These are phyloP conservation scores for Oligia latruncula DNA, from an alignment of 2,888 invertebrate species.

Conservation along the genomic window DNA sequence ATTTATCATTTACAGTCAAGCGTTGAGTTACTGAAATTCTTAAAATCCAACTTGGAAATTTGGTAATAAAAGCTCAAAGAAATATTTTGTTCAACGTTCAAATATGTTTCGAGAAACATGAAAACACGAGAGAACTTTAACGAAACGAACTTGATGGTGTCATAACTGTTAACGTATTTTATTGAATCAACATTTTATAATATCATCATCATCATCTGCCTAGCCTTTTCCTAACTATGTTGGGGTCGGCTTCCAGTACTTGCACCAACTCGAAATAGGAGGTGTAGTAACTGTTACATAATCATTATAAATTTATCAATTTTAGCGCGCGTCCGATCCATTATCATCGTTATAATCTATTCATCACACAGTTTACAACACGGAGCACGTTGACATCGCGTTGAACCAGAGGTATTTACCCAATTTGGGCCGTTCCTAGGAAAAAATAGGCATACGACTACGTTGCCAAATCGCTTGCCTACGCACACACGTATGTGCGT, in stretches of 20 bases:
- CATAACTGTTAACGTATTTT: neutral
- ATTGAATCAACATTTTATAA: neutral
- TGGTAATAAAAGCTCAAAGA: neutral
- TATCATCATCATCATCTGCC: too few relatives aligned
- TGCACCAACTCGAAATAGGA: neutral
- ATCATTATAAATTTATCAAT: neutral
- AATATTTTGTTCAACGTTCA: neutral
- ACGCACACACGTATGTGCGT: neutral
- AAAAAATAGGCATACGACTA: neutral
- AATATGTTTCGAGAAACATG: neutral
- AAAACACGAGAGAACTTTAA: conserved; percentile 1
- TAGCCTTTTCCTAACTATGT: too few relatives aligned
- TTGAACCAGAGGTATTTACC: neutral
- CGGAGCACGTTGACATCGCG: neutral
- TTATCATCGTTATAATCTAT: neutral
- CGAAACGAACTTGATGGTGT: neutral
- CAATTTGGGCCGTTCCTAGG: neutral
- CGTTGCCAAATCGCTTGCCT: neutral
- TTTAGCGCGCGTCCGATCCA: neutral
- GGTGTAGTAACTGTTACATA: neutral
- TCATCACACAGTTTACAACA: neutral
- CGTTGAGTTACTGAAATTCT: neutral
- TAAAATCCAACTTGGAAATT: neutral
- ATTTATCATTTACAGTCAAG: neutral
- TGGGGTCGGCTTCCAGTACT: neutral